Conservation (phyloP, 2,797 vertebrate species). For the Tragelaphus oryx region DNA sequence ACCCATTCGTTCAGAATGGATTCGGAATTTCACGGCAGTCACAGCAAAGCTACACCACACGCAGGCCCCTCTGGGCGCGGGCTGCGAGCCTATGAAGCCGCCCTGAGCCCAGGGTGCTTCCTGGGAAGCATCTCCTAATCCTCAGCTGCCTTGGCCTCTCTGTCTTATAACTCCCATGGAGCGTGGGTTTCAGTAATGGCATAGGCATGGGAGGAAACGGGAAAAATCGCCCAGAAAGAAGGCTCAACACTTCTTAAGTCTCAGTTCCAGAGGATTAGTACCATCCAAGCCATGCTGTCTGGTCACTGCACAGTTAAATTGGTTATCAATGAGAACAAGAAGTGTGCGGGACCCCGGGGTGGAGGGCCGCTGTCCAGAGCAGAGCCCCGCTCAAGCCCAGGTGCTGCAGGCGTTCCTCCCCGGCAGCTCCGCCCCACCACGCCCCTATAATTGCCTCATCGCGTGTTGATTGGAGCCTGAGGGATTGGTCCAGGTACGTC, state of each 20-base stretch:
- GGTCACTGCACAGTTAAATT: not conserved
- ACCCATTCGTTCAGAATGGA: fast-evolving
- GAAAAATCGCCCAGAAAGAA: not conserved
- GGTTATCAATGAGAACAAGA: not conserved
- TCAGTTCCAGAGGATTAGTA: not conserved
- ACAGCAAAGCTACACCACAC: not conserved
- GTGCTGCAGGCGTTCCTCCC: fast-evolving
- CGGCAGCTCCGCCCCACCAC: fast-evolving
- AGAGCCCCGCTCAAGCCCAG: fast-evolving
- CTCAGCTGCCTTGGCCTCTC: not conserved
- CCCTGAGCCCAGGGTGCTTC: not conserved
- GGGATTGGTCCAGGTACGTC: not conserved
- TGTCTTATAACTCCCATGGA: not conserved
- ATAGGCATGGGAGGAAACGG: fast-evolving
- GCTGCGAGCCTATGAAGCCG: not conserved
- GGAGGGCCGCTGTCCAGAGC: fast-evolving
- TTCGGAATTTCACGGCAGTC: not conserved
- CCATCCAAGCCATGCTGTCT: not conserved
- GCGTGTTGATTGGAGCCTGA: not conserved
- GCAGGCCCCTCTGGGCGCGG: not conserved
- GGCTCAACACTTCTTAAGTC: not conserved
- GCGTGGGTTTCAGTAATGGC: not conserved
- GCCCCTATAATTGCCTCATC: not conserved
- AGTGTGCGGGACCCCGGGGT: fast-evolving
- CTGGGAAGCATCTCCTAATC: not conserved